These are phyloP conservation scores for Tetheella fluctuosa DNA, from an alignment of 2,888 invertebrate genomes.

Conservation along the genomic window DNA sequence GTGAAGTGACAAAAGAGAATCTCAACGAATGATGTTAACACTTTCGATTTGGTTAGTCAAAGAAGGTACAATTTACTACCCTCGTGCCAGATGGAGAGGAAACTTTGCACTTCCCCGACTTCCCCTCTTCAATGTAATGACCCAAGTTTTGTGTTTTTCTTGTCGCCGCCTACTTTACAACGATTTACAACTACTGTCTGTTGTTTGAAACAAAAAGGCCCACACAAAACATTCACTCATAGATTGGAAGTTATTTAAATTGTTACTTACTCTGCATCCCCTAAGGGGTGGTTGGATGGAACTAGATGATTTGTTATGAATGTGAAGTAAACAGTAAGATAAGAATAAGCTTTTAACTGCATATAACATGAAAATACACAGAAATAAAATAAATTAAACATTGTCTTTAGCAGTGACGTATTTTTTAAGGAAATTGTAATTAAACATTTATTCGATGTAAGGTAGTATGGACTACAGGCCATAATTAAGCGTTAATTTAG, in stretches of 20 bases:
- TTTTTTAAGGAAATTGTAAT: too few species aligned
- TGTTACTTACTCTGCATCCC: neutral
- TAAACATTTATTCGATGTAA: neutral
- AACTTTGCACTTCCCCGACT: slow-evolving; percentile 65
- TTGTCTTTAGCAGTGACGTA: neutral
- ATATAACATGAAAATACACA: too few species aligned
- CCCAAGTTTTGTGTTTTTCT: slow-evolving; percentile 71
- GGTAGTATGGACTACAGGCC: neutral
- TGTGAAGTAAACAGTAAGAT: neutral
- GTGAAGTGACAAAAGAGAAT: slow-evolving; percentile 18
- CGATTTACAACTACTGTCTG: slow-evolving; percentile 54
- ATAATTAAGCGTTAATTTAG: slow-evolving; percentile 1
- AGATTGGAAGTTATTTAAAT: slow-evolving; percentile 8
- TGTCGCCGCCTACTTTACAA: slow-evolving; percentile 57
- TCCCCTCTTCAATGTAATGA: slow-evolving; percentile 51
- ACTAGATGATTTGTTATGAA: too few species aligned
- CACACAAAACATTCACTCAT: neutral
- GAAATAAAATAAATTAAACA: too few species aligned
- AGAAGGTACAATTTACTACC: slow-evolving; percentile 48
- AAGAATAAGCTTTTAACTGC: neutral
- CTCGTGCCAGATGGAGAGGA: slow-evolving; percentile 48
- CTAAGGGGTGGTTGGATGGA: neutral
- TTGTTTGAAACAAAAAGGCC: slow-evolving; percentile 29
- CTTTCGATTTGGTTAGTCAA: slow-evolving; percentile 46
- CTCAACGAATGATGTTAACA: slow-evolving; percentile 24